Evolutionary conservation across 2,113 vertebrate species (phyloP).

Genomic region (Numenius arquata): DNA sequence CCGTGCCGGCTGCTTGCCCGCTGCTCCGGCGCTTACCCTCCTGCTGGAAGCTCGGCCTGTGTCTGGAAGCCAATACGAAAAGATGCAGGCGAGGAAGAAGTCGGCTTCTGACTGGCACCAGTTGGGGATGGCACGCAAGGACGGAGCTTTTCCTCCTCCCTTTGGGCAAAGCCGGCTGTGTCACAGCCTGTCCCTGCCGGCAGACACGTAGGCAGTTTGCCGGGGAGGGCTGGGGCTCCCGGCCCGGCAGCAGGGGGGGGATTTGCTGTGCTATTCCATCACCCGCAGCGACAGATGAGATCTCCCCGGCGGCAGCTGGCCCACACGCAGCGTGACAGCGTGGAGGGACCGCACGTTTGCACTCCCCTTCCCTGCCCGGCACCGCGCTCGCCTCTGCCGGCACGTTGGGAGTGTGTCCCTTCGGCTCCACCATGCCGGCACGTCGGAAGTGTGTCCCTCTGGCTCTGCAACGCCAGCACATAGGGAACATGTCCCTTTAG

Average conservation of each 20-base stretch:
- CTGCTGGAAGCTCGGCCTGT: background rate
- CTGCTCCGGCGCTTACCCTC: background rate
- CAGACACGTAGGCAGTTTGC: background rate
- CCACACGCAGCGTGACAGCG: fast-evolving
- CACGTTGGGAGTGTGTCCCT: background rate
- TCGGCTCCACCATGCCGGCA: fast-evolving
- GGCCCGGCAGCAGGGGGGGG: background rate
- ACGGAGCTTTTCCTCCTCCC: background rate
- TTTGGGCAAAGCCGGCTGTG: background rate
- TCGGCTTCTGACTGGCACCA: background rate
- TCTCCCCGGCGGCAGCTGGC: background rate
- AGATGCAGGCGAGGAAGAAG: background rate
- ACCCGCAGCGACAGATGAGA: background rate
- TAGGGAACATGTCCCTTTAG: background rate
- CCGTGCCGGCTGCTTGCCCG: background rate
- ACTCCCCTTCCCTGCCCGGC: background rate
- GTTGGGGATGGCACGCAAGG: background rate
- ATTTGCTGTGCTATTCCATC: background rate
- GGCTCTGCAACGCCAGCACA: too few relatives aligned
- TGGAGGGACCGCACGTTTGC: background rate
- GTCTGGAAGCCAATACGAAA: background rate
- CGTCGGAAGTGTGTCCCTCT: background rate
- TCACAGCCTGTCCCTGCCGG: background rate
- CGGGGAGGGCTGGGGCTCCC: background rate
- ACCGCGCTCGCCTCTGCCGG: fast-evolving